Conservation (phyloP, 2,888 invertebrate species). For the Callosobruchus maculatus region DNA sequence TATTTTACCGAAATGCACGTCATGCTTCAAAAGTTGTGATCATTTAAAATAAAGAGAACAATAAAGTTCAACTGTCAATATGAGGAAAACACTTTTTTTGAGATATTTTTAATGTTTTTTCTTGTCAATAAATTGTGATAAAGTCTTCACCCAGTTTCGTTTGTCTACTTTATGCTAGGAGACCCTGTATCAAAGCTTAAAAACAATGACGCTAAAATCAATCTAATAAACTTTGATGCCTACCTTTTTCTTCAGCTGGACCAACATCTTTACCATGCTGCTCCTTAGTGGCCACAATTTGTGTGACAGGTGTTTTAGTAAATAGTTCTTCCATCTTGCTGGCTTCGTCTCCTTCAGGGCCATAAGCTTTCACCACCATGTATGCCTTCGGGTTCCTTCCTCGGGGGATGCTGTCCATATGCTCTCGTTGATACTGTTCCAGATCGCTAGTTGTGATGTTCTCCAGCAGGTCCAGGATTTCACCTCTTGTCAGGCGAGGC, state of each 20-base stretch:
- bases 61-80: too few species aligned
- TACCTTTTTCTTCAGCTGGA: background rate
- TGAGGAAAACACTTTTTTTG: too few species aligned
- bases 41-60: too few species aligned
- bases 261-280: background rate
- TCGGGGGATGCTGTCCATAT: background rate
- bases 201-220: too few species aligned
- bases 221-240: too few species aligned
- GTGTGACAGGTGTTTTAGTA: slow-evolving; percentile 62
- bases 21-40: too few species aligned
- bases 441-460: slow-evolving; percentile 59
- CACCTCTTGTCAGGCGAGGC: slow-evolving; percentile 61
- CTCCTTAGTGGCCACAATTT: slow-evolving; percentile 47
- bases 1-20: too few species aligned
- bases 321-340: slow-evolving; percentile 59
- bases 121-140: too few species aligned
- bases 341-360: slow-evolving; percentile 53
- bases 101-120: too few species aligned
- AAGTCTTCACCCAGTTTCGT: too few species aligned
- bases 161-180: too few species aligned
- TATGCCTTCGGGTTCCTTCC: slow-evolving; percentile 52
- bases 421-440: background rate
- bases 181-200: too few species aligned
- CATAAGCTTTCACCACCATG: slow-evolving; percentile 68
- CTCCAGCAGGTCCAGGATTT: slow-evolving; percentile 64